Base-by-base conservation (phyloP, 1,140 invertebrate species). In the Cherax quadricarinatus region DNA sequence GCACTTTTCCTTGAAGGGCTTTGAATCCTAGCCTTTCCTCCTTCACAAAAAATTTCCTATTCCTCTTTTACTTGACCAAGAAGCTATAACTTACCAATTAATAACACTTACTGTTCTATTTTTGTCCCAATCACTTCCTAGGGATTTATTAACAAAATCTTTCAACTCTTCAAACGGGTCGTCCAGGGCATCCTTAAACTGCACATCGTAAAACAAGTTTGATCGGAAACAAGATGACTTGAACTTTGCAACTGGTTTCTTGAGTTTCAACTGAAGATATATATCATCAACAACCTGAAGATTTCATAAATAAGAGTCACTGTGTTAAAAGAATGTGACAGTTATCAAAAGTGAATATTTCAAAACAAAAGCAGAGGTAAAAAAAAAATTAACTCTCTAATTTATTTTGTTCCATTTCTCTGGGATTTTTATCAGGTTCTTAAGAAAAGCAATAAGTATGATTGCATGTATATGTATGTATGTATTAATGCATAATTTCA, bases 101-200 rank as follows among this genome's bases (percentile, higher is more conserved):
- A 0, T 57, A 57, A 75, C n/a, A 84, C 88, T 93, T 48, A 93
- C 92, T 30, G 88, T 92, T 24, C 93, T 89, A 21, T 94, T 86
- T 89, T 94, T 85, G 80, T 95, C 94, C 94, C 94, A 95, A 9
- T 93, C 93, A 86, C 94, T 93, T 53, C 95, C 95, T 1, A 96
- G 92, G 83, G 94, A 93, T 24, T 94, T 87, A 7, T 92, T 94
- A 62, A 97, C 96, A 96, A 98, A 98, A 14, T 96, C 95, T 89
- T 96, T 96, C 86, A 99, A 95, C 95, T 99, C 97, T 66, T 96
- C 96, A 94, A 97, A 97, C 92, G 97, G 96, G 95, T 98, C 96
- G 91, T 97, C 96, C 70, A 98, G 95, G 24, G 96, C 96, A 94
- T 98, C 98, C 95, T 97, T 97, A 95, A 97, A 98, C n/a, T 95